phyloP scores from a whole-genome alignment of 2,797 vertebrate species.

The Hoplostethus atlanticus region DNA sequence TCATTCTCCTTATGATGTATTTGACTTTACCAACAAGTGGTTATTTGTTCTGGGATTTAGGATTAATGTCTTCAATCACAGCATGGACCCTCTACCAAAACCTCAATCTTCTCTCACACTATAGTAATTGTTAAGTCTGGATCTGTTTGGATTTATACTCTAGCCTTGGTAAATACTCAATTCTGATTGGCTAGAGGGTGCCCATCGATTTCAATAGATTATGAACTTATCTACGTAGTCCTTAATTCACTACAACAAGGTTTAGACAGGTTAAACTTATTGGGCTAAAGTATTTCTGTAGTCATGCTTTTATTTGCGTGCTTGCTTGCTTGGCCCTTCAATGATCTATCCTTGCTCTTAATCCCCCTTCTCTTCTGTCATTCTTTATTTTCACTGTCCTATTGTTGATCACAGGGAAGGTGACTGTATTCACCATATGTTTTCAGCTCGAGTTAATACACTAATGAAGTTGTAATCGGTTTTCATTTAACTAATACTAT shows the following conservation, averaged over 20 bases:
- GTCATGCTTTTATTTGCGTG: slow-evolving; percentile 8
- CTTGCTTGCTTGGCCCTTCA: slow-evolving; percentile 10
- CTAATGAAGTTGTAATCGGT: slow-evolving; percentile 1
- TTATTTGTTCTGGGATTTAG: slow-evolving; percentile 59
- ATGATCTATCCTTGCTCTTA: slow-evolving; percentile 1
- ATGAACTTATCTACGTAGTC: neutral
- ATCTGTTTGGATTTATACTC: slow-evolving; percentile 8
- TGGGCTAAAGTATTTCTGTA: neutral
- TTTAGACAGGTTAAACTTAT: neutral
- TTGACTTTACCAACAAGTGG: slow-evolving; percentile 42
- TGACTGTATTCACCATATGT: neutral
- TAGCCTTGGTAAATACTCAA: neutral
- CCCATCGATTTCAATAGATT: neutral
- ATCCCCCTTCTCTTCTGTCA: neutral
- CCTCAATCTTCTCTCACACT: neutral
- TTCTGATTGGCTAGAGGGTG: neutral
- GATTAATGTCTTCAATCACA: slow-evolving; percentile 39
- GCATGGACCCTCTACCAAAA: neutral
- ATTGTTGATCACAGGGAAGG: slow-evolving; percentile 11
- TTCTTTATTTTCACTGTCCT: slow-evolving; percentile 3
- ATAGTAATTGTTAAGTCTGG: neutral
- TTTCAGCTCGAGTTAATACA: slow-evolving; percentile 13
- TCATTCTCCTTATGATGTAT: neutral
- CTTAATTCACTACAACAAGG: neutral
- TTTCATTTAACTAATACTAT: neutral